These are phyloP conservation scores for Petroica traversi DNA, from an alignment of 2,113 vertebrate genomes.

Conservation along the genomic window DNA sequence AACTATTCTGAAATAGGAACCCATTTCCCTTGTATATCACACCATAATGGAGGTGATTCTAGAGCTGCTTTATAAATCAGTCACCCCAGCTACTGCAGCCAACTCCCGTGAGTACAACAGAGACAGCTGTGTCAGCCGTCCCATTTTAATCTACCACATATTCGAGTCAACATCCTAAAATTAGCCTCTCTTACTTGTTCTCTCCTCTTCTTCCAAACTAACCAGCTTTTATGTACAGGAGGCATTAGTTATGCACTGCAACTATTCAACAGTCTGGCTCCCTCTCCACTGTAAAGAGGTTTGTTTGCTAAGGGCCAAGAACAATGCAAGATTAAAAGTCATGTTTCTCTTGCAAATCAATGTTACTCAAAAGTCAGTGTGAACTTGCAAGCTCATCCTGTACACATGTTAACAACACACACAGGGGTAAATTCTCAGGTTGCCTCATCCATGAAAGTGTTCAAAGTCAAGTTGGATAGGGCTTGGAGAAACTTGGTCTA, in stretches of 20 bases:
- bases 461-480: not conserved
- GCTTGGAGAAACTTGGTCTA: not conserved
- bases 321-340: not conserved
- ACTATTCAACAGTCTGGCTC: not conserved
- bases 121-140: not conserved
- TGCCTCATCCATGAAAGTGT: not conserved
- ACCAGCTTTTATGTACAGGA: not conserved
- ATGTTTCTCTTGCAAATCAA: not conserved
- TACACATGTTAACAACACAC: not conserved
- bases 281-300: not conserved
- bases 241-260: not conserved
- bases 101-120: not conserved
- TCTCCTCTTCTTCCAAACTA: not conserved
- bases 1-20: not conserved
- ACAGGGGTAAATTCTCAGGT: not conserved
- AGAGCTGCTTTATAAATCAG: not conserved
- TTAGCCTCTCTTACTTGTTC: not conserved
- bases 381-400: not conserved
- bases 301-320: not conserved
- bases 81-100: not conserved
- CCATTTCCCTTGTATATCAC: not conserved
- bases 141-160: not conserved
- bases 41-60: not conserved
- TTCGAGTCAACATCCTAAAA: conserved; percentile 37
- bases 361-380: not conserved